Conservation (phyloP, 1,140 invertebrate genomes). For the Papilio aristodemus region DNA sequence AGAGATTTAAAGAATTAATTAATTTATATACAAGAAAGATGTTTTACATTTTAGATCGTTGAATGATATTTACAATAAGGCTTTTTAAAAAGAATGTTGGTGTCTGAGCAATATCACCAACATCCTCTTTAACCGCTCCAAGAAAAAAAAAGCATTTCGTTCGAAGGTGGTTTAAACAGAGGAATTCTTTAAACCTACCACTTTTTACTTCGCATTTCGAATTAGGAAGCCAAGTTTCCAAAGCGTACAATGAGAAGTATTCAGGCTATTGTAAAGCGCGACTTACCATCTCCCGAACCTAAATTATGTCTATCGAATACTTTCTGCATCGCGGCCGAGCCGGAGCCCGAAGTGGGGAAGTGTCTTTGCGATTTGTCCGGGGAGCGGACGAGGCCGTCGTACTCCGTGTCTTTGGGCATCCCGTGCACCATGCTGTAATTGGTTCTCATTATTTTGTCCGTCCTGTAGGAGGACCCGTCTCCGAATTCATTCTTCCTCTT, state of each 20-base stretch:
- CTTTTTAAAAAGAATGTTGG: background rate
- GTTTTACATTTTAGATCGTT: background rate
- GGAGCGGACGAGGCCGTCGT: constrained; percentile 50
- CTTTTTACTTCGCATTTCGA: constrained; percentile 2
- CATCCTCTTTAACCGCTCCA: constrained; percentile 1
- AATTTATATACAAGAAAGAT: background rate
- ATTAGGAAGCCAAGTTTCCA: constrained; percentile 51
- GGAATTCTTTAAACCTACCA: background rate
- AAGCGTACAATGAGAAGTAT: constrained; percentile 44
- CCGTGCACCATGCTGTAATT: constrained; percentile 64
- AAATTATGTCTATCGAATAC: constrained; percentile 65
- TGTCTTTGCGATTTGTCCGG: constrained; percentile 58
- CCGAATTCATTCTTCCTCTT: constrained; percentile 74
- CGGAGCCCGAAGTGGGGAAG: constrained; percentile 52
- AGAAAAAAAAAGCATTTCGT: background rate
- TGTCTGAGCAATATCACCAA: background rate
- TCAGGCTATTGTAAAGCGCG: constrained; percentile 26
- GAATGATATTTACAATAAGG: background rate
- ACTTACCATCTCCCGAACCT: constrained; percentile 70
- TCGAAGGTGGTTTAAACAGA: background rate
- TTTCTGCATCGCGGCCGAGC: constrained; percentile 56
- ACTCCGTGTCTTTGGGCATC: constrained; percentile 58
- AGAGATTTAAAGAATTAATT: background rate
- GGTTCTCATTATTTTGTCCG: constrained; percentile 73
- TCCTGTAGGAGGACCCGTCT: constrained; percentile 59